Conservation (phyloP, 2,888 invertebrate genomes). For the Frankliniella intonsa region DNA sequence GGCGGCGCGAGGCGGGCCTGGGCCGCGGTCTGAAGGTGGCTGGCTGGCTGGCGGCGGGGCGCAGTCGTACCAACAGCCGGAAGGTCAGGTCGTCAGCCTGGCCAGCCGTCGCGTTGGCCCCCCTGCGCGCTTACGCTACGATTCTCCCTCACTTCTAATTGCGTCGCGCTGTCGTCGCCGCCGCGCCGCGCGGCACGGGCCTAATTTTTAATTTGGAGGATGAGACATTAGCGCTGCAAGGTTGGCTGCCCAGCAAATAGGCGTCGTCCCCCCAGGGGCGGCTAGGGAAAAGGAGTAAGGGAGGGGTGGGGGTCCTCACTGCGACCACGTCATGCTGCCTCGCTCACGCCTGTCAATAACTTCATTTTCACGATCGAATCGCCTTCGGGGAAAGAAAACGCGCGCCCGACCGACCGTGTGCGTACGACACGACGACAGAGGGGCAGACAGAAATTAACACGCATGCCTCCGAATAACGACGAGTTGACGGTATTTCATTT, state of each 20-base stretch:
- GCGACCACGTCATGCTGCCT: background rate
- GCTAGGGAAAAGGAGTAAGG: background rate
- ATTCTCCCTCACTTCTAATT: too few species aligned
- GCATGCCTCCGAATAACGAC: too few species aligned
- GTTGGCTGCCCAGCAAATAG: background rate
- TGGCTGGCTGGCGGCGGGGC: background rate
- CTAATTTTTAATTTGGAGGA: background rate
- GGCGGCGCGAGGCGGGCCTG: background rate
- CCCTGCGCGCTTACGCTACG: too few species aligned
- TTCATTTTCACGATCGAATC: background rate
- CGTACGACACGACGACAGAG: too few species aligned
- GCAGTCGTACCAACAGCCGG: too few species aligned
- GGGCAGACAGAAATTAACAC: too few species aligned
- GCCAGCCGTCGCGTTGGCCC: too few species aligned
- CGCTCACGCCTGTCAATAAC: background rate
- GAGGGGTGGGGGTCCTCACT: background rate
- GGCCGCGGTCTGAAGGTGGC: background rate
- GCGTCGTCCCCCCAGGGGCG: background rate
- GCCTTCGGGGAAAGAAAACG: background rate
- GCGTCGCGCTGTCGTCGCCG: background rate
- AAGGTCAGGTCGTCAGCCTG: too few species aligned
- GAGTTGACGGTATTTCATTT: too few species aligned
- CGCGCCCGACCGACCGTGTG: too few species aligned
- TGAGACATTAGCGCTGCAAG: background rate
- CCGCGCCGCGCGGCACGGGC: background rate